Percentiles rank a stretch among this genome's conserved stretches.
Evolutionary conservation across 2,888 invertebrate genomes (phyloP).

Genomic region (Folsomia candida): DNA sequence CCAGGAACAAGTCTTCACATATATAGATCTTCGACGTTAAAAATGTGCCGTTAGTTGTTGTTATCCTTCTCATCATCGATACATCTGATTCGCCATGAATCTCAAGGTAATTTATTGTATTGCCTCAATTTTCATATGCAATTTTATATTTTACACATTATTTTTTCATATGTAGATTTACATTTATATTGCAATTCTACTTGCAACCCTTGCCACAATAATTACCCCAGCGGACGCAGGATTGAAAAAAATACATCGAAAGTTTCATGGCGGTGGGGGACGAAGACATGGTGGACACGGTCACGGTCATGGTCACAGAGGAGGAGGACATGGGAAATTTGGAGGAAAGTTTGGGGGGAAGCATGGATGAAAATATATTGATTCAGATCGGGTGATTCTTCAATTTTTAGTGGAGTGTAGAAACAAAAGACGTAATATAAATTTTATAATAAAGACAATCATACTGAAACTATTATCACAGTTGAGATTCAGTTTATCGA

Average conservation of each 20-base stretch:
- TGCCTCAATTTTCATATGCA: too few relatives aligned
- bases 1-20: too few relatives aligned
- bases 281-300: not conserved
- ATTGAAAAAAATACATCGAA: not conserved
- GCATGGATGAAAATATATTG: too few relatives aligned
- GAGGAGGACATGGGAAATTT: not conserved
- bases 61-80: too few relatives aligned
- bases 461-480: too few relatives aligned
- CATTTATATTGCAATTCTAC: not conserved
- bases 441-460: too few relatives aligned
- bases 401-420: too few relatives aligned
- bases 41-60: too few relatives aligned
- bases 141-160: not conserved
- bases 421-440: too few relatives aligned
- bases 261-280: not conserved
- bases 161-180: conserved; percentile 6
- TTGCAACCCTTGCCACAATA: not conserved
- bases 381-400: too few relatives aligned
- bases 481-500: too few relatives aligned
- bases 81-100: not conserved
- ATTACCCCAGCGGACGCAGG: conserved; percentile 9
- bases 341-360: not conserved
- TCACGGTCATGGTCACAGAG: not conserved
- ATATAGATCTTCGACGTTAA: too few relatives aligned
- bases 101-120: not conserved